phyloP scores from a whole-genome alignment of 2,113 vertebrate species.

The Myotis brandtii region DNA sequence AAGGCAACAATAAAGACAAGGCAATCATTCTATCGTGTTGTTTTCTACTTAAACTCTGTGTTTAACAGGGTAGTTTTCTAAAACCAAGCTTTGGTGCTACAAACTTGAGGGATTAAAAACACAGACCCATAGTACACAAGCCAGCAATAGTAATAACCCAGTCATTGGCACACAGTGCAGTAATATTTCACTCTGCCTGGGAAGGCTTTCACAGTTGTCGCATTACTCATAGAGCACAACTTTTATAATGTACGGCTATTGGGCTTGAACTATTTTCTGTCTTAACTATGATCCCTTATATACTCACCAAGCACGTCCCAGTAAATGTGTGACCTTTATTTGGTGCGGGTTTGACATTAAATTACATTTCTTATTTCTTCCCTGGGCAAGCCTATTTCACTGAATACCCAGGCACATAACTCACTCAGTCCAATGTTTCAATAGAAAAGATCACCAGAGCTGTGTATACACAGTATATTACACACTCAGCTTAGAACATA shows the following conservation, averaged over 20 bases:
- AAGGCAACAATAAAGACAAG: background rate
- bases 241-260: background rate
- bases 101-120: constrained; percentile 38
- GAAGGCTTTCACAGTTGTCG: background rate
- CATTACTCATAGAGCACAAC: background rate
- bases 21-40: background rate
- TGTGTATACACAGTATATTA: background rate
- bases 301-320: background rate
- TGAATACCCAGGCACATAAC: constrained; percentile 17
- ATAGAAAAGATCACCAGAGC: background rate
- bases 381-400: background rate
- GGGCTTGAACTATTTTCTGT: constrained; percentile 2
- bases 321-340: constrained; percentile 38
- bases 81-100: background rate
- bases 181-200: background rate
- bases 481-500: background rate
- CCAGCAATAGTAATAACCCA: background rate
- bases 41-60: background rate
- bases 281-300: background rate
- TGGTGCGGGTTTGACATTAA: background rate
- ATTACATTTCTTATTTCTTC: constrained; percentile 52
- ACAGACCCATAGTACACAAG: constrained; percentile 14
- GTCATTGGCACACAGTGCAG: background rate
- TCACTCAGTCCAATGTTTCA: constrained; percentile 21
- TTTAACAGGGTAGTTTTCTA: constrained; percentile 10